A percentile compares a stretch with the other conserved stretches of the same genome.
Conservation (phyloP, 2,797 vertebrate species). For the Momotus momota region DNA sequence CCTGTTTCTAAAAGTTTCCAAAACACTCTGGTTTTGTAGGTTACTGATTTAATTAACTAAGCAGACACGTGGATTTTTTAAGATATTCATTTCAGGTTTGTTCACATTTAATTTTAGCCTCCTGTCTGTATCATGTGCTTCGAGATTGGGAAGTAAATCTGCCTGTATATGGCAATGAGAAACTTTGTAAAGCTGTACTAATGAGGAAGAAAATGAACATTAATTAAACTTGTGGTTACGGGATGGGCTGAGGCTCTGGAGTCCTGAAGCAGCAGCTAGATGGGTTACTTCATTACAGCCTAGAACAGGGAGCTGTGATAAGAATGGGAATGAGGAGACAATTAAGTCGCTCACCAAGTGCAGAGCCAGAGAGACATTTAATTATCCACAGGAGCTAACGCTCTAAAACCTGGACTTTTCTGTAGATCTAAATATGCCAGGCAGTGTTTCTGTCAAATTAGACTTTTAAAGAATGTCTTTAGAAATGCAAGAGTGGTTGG, state of each 20-base stretch:
- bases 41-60: slow-evolving; percentile 3
- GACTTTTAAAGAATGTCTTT: slow-evolving; percentile 8
- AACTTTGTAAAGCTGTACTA: slow-evolving; percentile 52
- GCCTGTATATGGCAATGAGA: slow-evolving; percentile 12
- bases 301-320: slow-evolving; percentile 60
- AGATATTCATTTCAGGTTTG: slow-evolving; percentile 9
- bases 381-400: slow-evolving; percentile 39
- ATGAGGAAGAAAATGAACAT: slow-evolving; percentile 66
- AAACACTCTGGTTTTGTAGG: not conserved
- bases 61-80: not conserved
- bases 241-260: slow-evolving; percentile 42
- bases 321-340: slow-evolving; percentile 71
- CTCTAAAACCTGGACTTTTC: slow-evolving; percentile 48
- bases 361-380: slow-evolving; percentile 58
- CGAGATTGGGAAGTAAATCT: not conserved
- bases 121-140: not conserved
- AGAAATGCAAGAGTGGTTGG: not conserved
- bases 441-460: slow-evolving; percentile 38
- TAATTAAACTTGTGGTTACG: slow-evolving; percentile 46
- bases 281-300: slow-evolving; percentile 58
- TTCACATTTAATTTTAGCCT: slow-evolving; percentile 17
- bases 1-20: not conserved
- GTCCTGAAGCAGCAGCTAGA: slow-evolving; percentile 15
- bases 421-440: slow-evolving; percentile 24
- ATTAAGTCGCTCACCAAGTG: slow-evolving; percentile 61